Conservation (phyloP, 2,888 invertebrate species). For the Macrostomum cliftonense region DNA sequence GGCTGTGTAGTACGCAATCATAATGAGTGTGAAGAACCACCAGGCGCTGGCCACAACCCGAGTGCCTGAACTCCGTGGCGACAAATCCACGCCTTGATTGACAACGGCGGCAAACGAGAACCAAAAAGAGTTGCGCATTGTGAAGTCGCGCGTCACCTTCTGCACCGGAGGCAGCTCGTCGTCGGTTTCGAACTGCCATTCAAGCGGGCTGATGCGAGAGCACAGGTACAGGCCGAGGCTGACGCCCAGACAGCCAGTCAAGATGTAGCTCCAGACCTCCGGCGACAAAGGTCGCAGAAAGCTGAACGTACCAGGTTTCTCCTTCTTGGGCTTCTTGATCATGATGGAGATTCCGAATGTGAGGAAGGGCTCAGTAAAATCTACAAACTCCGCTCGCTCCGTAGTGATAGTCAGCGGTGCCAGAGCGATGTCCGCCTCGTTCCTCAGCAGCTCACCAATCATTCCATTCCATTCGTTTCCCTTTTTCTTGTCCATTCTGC, state of each 20-base stretch:
- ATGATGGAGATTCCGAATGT: conserved; percentile 14
- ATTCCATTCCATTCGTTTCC: conserved; percentile 59
- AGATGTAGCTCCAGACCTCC: conserved; percentile 10
- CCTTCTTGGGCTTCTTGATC: conserved; percentile 12
- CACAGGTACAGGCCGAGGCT: conserved; percentile 6
- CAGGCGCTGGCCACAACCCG: conserved; percentile 10
- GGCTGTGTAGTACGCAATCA: conserved; percentile 12
- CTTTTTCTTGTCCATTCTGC: conserved; percentile 43
- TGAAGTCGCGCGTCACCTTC: conserved; percentile 2
- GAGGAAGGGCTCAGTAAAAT: conserved; percentile 14
- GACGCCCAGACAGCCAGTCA: conserved; percentile 5
- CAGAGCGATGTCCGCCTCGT: conserved; percentile 9
- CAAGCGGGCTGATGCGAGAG: conserved; percentile 8
- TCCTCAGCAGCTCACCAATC: conserved; percentile 43
- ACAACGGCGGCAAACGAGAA: conserved; percentile 13
- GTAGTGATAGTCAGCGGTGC: conserved; percentile 12
- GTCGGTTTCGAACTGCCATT: conserved; percentile 11
- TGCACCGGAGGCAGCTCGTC: background rate
- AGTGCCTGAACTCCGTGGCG: conserved; percentile 9
- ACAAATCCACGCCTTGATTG: conserved; percentile 8
- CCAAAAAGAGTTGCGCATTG: conserved; percentile 10
- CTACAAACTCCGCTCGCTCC: conserved; percentile 8
- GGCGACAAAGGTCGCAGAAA: conserved; percentile 10
- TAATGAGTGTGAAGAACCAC: conserved; percentile 12
- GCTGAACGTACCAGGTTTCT: conserved; percentile 12